phyloP scores from a whole-genome alignment of 2,113 vertebrate genomes.

The Otocyon megalotis region DNA sequence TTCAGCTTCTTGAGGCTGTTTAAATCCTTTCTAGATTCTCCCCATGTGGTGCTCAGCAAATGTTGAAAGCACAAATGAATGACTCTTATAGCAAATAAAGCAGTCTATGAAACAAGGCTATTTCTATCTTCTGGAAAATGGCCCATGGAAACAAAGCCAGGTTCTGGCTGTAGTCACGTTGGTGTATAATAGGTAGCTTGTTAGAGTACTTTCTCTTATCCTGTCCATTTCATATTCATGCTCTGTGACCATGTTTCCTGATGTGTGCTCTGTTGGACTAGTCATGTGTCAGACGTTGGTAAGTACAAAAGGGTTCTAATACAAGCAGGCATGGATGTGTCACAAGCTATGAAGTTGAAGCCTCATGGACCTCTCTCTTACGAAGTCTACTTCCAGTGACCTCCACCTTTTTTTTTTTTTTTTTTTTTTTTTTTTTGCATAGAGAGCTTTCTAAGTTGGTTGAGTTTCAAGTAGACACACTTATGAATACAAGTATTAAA shows the following conservation, averaged over 20 bases:
- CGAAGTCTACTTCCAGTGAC: neutral
- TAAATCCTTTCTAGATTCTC: neutral
- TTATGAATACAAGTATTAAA: neutral
- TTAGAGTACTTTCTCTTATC: neutral
- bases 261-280: neutral
- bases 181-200: neutral
- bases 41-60: neutral
- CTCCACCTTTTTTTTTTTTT: neutral
- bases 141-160: constrained; percentile 38
- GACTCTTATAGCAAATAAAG: neutral
- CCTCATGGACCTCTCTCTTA: neutral
- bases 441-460: neutral
- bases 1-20: neutral
- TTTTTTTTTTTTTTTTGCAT: neutral
- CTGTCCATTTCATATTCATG: neutral
- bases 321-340: neutral
- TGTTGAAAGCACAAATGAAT: neutral
- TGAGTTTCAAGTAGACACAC: neutral
- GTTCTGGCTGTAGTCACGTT: neutral
- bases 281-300: neutral
- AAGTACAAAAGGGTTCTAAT: neutral
- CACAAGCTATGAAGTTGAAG: neutral
- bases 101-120: constrained; percentile 1
- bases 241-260: neutral
- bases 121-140: constrained; percentile 46